Evolutionary conservation across 2,797 vertebrate genomes (phyloP).

Genomic region (Acanthiza pusilla): DNA sequence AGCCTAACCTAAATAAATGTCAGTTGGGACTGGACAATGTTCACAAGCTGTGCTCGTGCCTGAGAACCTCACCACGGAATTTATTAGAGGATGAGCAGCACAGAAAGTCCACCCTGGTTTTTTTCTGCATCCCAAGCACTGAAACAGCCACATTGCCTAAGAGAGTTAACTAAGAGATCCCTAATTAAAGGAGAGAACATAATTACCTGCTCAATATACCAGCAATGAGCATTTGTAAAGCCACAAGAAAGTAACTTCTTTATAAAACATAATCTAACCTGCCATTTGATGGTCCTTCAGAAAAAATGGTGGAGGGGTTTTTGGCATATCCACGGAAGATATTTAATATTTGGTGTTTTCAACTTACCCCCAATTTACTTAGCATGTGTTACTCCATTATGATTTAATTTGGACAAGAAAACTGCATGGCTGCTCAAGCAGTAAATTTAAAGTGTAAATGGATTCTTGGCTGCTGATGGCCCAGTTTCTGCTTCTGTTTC

Average conservation of each 20-base stretch:
- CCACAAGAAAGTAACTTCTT: background rate
- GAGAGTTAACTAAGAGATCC: background rate
- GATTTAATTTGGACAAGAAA: slow-evolving; percentile 56
- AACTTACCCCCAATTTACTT: slow-evolving; percentile 31
- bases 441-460: slow-evolving; percentile 56
- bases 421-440: slow-evolving; percentile 30
- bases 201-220: background rate
- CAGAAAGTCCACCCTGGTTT: background rate
- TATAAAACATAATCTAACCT: background rate
- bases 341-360: slow-evolving; percentile 47
- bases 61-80: background rate
- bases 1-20: background rate
- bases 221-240: background rate
- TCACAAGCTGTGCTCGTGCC: background rate
- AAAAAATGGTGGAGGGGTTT: background rate
- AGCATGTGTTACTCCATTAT: slow-evolving; percentile 64
- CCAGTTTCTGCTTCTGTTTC: slow-evolving; percentile 46
- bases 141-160: background rate
- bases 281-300: background rate
- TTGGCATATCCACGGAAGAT: background rate
- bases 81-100: background rate
- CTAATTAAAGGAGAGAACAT: background rate
- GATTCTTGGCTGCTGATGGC: slow-evolving; percentile 35
- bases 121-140: background rate
- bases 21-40: background rate